Conservation (phyloP, 2,113 vertebrate species). For the Mustelus asterias region DNA sequence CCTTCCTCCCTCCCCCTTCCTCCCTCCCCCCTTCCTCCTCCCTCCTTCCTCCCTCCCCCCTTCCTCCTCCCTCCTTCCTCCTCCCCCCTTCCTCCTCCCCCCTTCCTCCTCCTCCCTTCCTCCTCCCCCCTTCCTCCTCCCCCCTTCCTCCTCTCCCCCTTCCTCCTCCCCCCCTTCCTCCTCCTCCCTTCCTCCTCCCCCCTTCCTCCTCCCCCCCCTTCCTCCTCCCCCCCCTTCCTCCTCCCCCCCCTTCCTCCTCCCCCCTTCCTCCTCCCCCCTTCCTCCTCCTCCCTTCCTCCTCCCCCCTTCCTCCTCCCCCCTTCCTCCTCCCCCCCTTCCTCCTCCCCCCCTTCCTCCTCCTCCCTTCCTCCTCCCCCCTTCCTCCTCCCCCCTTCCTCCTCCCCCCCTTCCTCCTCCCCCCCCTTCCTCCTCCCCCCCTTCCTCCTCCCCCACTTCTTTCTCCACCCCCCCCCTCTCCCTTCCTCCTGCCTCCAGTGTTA, state of each 20-base stretch:
- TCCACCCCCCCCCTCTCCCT: background rate
- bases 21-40: too few species aligned
- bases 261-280: too few species aligned
- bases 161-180: too few species aligned
- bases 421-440: background rate
- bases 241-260: background rate
- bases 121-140: background rate
- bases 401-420: background rate
- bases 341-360: too few species aligned
- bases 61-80: too few species aligned
- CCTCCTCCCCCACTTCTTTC: too few species aligned
- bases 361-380: background rate
- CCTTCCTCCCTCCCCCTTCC: too few species aligned
- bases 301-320: background rate
- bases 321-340: background rate
- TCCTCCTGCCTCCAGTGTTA: background rate
- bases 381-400: too few species aligned
- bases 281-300: too few species aligned
- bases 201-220: too few species aligned
- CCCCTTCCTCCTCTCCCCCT: background rate
- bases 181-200: background rate
- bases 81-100: too few species aligned
- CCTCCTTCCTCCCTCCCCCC: background rate
- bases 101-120: too few species aligned
- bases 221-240: background rate